A percentile compares a stretch with the other conserved stretches of the same genome.
phyloP scores from a whole-genome alignment of 2,888 invertebrate species.

The Andrena trimmerana region DNA sequence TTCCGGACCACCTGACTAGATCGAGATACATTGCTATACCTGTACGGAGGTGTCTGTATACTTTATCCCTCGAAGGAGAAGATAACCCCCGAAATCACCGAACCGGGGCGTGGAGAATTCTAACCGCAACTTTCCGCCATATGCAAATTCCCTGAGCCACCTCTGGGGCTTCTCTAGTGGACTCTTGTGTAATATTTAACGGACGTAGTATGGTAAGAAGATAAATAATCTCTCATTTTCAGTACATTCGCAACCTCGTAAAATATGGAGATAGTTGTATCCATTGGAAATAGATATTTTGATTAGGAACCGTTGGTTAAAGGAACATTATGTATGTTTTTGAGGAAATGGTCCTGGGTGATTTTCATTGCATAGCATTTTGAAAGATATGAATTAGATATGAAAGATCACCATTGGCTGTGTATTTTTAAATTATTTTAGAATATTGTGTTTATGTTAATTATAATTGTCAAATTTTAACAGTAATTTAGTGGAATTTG shows the following conservation, averaged over 20 bases:
- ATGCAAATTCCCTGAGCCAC: conserved; percentile 73
- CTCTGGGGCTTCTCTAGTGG: conserved; percentile 59
- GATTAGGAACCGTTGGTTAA: not conserved
- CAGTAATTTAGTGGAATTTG: no score
- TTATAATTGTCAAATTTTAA: not conserved
- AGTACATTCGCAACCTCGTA: conserved; percentile 7
- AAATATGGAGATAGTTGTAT: not conserved
- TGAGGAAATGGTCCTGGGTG: not conserved
- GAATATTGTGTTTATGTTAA: not conserved
- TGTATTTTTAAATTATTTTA: no score
- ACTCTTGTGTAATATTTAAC: conserved; percentile 73
- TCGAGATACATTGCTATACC: conserved; percentile 23
- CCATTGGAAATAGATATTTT: not conserved
- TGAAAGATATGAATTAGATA: no score
- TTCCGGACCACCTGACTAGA: conserved; percentile 28
- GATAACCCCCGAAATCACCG: conserved; percentile 71
- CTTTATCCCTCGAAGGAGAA: conserved; percentile 61
- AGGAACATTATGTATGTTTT: not conserved
- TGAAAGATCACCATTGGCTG: no score
- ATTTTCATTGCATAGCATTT: no score
- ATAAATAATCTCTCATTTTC: conserved; percentile 45
- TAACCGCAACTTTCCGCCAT: conserved; percentile 70
- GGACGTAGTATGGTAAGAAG: conserved; percentile 25
- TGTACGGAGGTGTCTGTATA: conserved; percentile 15
- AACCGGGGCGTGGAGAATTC: conserved; percentile 52